Evolutionary conservation across 2,797 vertebrate genomes (phyloP), one percentile per base, ranked within the genome.

Genomic region (Malacoctenus gilli): DNA sequence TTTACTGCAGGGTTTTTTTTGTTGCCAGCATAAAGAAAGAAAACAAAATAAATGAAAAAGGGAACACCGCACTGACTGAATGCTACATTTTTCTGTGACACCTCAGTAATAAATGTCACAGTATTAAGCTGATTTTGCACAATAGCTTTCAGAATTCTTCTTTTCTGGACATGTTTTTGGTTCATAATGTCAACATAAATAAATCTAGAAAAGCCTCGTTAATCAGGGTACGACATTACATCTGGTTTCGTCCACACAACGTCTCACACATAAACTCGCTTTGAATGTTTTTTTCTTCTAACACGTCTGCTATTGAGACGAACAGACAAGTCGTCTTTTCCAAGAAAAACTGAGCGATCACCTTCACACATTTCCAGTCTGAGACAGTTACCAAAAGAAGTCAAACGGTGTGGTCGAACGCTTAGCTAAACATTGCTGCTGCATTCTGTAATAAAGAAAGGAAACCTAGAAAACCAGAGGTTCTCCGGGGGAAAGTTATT

Each of bases 341-440:
- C 77, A 80, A 87, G 68, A 70, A 76, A 79, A 85, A 77, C 66
- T 54, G 70, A 68, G 63, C 66, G 82, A 85, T 85, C 77, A 83
- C 36, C 68, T 79, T 81, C 69, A 83, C 83, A 82, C 80, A 67
- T 74, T 77, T 75, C 65, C 72, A 66, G 48, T 66, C 69, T 46
- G 68, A 74, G 75, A 80, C 72, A 46, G 65, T 72, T 68, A 82
- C 82, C 80, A 75, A 59, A 67, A 74, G 59, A 77, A 75, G 72
- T 64, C 57, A 61, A 78, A 76, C 20, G 49, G 67, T 73, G 84
- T 19, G 83, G 84, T 85, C 66, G 48, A 72, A 75, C 34, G 82
- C 83, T 82, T 69, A 84, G 70, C 78, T 75, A 86, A 88, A 88
- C 77, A 87, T 86, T 77, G 79, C 74, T 79, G 70, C 73, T 82